Base-by-base conservation (phyloP, 2,113 vertebrate genomes). In the Lanius collurio region DNA sequence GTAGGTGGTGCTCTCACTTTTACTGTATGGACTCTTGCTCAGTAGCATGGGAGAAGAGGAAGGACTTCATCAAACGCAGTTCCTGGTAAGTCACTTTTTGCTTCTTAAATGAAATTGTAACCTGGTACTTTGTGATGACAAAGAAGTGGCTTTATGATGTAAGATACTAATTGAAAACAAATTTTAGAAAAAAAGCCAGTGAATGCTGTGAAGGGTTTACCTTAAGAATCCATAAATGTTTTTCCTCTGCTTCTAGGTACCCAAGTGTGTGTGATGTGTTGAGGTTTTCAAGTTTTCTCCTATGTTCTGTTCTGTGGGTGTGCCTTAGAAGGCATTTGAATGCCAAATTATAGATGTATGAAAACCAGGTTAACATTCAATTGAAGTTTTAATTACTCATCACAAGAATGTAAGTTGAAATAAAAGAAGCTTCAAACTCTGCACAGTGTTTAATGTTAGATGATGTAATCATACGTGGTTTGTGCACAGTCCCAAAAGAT, bases 1-100 rank as follows among this genome's bases (percentile, higher is more conserved):
- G 59, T 91, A 97, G 97, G 97, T 95, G 86, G 89, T 94, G 97
- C 93, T 91, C 47, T 80, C 93, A 96, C 78, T 95, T 52, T 56
- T 96, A 62, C 97, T 97, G 97, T 94, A 97, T 97, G 97, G 97
- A 97, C 96, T 95, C 97, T 97, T 96, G 97, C 90, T 97, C 95
- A 89, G 70, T 90, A 97, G 96, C 90, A 97, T 97, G 97, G 97
- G 96, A 95, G 97, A 97, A 97, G 97, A 97, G 89, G 97, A 96
- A 95, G 97, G 96, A 97, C 68, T 95, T 35, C 97, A 93, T 73
- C 96, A 96, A 74, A 80, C 97, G 18, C 97, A 92, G 27, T 89
- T 97, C 94, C 83, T 97, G 97, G 97, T 97, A 95, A 5, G 95
- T 94, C 39, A 64, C 55, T 57, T 78, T 65, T 33, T 84, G 27